These are phyloP conservation scores for Drosophila acutilabella DNA, from an alignment of 2,888 invertebrate species.

Conservation along the genomic window DNA sequence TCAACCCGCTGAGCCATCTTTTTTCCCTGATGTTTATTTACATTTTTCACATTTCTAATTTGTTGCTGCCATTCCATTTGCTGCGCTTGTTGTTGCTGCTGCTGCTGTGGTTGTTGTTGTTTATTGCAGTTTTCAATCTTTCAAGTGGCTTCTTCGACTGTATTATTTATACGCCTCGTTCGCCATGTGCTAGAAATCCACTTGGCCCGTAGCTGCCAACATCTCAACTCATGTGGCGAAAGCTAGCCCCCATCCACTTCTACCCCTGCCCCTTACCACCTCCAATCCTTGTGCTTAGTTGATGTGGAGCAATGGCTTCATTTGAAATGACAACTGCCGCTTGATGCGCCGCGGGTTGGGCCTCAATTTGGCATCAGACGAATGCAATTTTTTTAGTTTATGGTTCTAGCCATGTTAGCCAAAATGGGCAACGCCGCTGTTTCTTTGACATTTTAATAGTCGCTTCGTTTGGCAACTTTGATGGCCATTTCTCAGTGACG, in stretches of 20 bases:
- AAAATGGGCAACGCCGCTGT: constrained; percentile 65
- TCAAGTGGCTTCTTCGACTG: constrained; percentile 68
- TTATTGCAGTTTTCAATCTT: constrained; percentile 66
- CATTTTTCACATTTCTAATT: constrained; percentile 61
- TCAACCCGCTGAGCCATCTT: constrained; percentile 49
- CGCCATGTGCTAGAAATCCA: constrained; percentile 74
- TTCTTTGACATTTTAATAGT: constrained; percentile 78
- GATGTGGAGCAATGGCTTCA: constrained; percentile 77
- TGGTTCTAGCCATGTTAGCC: constrained; percentile 44
- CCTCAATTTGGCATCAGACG: constrained; percentile 42
- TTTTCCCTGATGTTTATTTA: constrained; percentile 57
- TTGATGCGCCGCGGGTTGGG: constrained; percentile 69
- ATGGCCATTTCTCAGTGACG: constrained; percentile 60
- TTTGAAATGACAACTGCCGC: constrained; percentile 75
- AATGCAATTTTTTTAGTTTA: constrained; percentile 53
- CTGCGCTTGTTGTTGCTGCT: constrained; percentile 10
- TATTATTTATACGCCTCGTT: constrained; percentile 74
- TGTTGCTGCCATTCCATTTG: constrained; percentile 39
- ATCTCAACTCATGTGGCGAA: constrained; percentile 64
- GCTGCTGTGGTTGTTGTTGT: constrained; percentile 23
- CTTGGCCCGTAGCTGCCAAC: constrained; percentile 54
- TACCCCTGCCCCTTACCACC: not conserved
- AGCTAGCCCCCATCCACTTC: constrained; percentile 28
- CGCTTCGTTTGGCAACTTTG: constrained; percentile 59
- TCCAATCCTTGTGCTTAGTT: constrained; percentile 7